A percentile compares a stretch with the other conserved stretches of the same genome.
Conservation (phyloP, 2,797 vertebrate genomes). For the Antrozous pallidus region DNA sequence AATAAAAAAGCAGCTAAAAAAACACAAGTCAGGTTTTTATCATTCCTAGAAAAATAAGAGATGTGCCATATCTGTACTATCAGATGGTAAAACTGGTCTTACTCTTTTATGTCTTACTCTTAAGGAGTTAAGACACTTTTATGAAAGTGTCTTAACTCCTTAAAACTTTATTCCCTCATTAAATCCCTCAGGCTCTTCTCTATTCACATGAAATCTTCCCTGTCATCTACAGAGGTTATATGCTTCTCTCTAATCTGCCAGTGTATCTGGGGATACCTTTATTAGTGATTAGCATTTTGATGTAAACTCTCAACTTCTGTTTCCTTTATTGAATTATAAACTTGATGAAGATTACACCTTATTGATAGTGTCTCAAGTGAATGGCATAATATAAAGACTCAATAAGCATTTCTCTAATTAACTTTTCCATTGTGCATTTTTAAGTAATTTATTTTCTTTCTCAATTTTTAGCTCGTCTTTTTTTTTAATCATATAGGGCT, state of each 20-base stretch:
- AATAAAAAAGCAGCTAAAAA: not conserved
- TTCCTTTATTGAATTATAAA: not conserved
- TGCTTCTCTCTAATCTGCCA: not conserved
- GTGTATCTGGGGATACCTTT: not conserved
- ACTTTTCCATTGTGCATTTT: not conserved
- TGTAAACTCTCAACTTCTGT: not conserved
- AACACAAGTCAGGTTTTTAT: not conserved
- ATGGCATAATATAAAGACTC: not conserved
- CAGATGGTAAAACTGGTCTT: not conserved
- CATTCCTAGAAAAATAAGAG: not conserved
- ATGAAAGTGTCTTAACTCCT: not conserved
- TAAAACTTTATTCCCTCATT: not conserved
- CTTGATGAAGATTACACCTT: not conserved
- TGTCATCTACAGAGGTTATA: not conserved
- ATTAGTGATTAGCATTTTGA: not conserved
- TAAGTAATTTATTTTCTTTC: not conserved
- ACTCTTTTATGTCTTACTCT: no score
- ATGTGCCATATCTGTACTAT: not conserved
- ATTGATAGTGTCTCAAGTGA: not conserved
- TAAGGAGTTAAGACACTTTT: no score
- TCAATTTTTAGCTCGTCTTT: not conserved
- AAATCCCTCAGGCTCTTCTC: not conserved
- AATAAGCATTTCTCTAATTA: not conserved
- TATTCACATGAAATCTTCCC: not conserved
- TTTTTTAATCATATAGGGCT: slow-evolving; percentile 6